phyloP scores from a whole-genome alignment of 2,888 invertebrate genomes.

The Cantharis rufa region DNA sequence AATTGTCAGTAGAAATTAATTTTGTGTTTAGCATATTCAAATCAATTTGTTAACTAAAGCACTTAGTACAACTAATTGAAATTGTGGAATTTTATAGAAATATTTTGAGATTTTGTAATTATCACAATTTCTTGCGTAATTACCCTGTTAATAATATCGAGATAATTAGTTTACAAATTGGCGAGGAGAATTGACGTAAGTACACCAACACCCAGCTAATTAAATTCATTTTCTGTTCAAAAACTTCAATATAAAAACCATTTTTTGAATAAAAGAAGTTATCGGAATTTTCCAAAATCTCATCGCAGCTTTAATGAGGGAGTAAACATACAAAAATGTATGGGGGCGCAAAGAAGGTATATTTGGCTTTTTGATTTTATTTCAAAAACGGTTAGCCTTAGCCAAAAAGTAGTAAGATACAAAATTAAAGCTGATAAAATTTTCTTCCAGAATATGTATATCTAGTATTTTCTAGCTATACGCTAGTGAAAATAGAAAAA shows the following conservation, averaged over 20 bases:
- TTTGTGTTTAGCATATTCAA: background rate
- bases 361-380: too few relatives aligned
- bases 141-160: background rate
- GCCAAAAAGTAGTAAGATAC: too few relatives aligned
- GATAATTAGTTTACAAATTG: background rate
- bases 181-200: background rate
- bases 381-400: too few relatives aligned
- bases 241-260: background rate
- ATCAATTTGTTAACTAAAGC: background rate
- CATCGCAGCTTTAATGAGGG: too few relatives aligned
- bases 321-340: too few relatives aligned
- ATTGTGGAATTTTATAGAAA: background rate
- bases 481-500: too few relatives aligned
- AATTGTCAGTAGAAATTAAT: background rate
- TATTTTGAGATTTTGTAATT: background rate
- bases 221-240: background rate
- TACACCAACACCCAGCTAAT: background rate
- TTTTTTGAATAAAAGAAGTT: too few relatives aligned
- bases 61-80: background rate
- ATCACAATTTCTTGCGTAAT: background rate
- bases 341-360: background rate
- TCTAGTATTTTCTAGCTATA: too few relatives aligned
- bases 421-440: too few relatives aligned
- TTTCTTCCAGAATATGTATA: too few relatives aligned
- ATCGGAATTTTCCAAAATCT: too few relatives aligned